Evolutionary conservation across 2,797 vertebrate genomes (phyloP).

Genomic region (Lutjanus campechanus): DNA sequence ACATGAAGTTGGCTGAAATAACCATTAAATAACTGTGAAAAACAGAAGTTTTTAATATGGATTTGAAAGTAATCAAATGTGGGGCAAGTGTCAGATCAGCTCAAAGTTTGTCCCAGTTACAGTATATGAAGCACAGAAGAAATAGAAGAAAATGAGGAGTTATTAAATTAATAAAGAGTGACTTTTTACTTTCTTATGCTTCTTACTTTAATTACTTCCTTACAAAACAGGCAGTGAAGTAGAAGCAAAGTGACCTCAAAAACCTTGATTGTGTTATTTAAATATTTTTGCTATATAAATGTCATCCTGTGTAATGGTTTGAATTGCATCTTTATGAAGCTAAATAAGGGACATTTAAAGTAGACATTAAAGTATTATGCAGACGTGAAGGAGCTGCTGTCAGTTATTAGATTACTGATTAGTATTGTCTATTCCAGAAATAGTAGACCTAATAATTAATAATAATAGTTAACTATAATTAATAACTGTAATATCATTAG

Average conservation of each 20-base stretch:
- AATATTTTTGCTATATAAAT: not conserved
- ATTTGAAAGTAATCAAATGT: constrained; percentile 16
- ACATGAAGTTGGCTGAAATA: constrained; percentile 2
- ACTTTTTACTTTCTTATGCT: not conserved
- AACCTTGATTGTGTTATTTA: not conserved
- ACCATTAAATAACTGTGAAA: not conserved
- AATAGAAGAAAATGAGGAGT: not conserved
- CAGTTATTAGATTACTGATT: too few species aligned
- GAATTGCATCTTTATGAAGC: not conserved
- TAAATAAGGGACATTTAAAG: too few species aligned
- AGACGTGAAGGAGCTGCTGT: too few species aligned
- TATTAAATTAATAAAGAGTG: not conserved
- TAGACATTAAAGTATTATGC: too few species aligned
- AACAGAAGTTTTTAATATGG: constrained; percentile 1
- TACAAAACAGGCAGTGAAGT: not conserved
- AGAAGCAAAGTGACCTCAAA: not conserved
- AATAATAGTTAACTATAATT: too few species aligned
- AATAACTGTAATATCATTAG: too few species aligned
- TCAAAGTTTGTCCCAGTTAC: constrained; percentile 24
- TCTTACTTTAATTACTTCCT: not conserved
- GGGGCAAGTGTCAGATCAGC: constrained; percentile 7
- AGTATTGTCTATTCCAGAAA: too few species aligned
- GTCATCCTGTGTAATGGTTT: not conserved
- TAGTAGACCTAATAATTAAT: too few species aligned
- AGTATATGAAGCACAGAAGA: not conserved